Evolutionary conservation across 2,113 vertebrate species (phyloP).

Genomic region (Progne subis): DNA sequence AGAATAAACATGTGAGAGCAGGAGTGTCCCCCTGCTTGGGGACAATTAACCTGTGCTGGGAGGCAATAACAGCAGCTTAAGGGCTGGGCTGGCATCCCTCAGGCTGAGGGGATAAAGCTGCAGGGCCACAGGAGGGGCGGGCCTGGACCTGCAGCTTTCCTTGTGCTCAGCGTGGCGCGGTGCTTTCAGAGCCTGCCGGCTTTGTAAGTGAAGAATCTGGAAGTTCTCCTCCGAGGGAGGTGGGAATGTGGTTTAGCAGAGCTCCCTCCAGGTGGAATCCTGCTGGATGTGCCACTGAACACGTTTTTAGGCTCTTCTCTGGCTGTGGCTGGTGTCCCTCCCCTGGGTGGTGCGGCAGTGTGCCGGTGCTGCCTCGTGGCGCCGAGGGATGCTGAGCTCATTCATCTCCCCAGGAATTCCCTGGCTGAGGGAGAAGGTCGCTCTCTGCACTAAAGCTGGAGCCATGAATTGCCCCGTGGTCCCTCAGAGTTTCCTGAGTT

Average conservation of each 20-base stretch:
- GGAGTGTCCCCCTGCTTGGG: not conserved
- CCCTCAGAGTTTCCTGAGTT: not conserved
- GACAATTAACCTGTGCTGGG: not conserved
- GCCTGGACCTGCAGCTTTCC: not conserved
- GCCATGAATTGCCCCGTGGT: fast-evolving
- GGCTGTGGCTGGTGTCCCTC: fast-evolving
- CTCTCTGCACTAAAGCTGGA: fast-evolving
- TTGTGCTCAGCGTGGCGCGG: not conserved
- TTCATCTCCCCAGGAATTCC: not conserved
- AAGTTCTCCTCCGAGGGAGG: not conserved
- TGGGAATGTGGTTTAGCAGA: fast-evolving
- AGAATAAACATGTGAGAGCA: constrained; percentile 22
- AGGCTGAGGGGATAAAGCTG: not conserved
- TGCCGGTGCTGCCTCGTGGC: not conserved
- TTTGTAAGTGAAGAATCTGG: fast-evolving
- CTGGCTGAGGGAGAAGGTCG: not conserved
- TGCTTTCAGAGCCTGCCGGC: not conserved
- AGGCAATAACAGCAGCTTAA: not conserved
- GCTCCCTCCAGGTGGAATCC: not conserved
- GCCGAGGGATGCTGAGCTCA: not conserved
- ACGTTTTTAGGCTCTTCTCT: not conserved
- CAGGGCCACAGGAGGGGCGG: not conserved
- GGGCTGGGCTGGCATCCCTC: not conserved
- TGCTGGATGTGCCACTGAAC: fast-evolving
- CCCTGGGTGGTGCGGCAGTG: fast-evolving